phyloP scores from a whole-genome alignment of 2,113 vertebrate genomes.

The Nesogale talazaci region DNA sequence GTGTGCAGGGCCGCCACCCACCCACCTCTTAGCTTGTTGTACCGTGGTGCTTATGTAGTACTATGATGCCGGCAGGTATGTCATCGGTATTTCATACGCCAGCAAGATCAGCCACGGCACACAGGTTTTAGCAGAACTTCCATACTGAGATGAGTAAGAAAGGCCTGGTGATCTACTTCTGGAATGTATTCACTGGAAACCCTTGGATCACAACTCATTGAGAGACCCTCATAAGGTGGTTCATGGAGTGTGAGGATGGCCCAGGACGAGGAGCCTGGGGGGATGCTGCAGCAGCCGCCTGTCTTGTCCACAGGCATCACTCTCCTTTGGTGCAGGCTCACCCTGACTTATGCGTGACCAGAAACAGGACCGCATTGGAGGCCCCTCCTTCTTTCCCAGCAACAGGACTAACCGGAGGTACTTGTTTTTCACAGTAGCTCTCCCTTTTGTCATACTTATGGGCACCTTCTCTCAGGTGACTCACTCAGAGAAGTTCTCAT shows the following conservation, averaged over 20 bases:
- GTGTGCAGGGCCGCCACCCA: not conserved
- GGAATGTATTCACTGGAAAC: not conserved
- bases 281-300: not conserved
- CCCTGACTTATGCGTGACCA: too few species aligned
- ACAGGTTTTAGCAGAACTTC: not conserved
- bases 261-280: not conserved
- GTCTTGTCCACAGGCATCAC: too few species aligned
- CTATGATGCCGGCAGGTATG: not conserved
- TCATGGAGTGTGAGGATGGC: not conserved
- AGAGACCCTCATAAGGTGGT: not conserved
- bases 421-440: not conserved
- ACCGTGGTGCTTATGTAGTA: not conserved
- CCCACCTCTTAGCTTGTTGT: not conserved
- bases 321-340: not conserved
- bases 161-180: not conserved
- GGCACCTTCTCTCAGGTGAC: slow-evolving; percentile 48
- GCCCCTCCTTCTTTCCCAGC: not conserved
- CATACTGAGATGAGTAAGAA: not conserved
- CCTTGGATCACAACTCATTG: not conserved
- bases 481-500: slow-evolving; percentile 34
- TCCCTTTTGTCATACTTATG: slow-evolving; percentile 38
- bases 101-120: not conserved
- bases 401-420: slow-evolving; percentile 69
- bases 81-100: not conserved
- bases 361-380: not conserved